A percentile compares a stretch with the other conserved stretches of the same genome.
phyloP scores from a whole-genome alignment of 2,797 vertebrate species.

The Sebastes nivosus region DNA sequence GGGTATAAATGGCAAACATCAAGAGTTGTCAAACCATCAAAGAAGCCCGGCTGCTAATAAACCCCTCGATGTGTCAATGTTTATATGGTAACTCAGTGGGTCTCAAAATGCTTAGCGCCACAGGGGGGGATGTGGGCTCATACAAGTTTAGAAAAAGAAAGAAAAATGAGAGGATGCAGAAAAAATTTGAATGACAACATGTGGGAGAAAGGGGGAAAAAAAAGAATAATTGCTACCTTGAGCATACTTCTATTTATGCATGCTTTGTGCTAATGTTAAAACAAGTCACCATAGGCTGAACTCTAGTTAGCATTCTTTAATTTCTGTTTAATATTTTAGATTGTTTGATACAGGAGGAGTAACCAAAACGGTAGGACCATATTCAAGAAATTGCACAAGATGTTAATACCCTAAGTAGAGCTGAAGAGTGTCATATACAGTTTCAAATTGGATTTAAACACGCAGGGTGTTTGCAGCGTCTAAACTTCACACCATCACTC shows the following conservation, averaged over 20 bases:
- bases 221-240: conserved; percentile 9
- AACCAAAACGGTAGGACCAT: not conserved
- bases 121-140: conserved; percentile 25
- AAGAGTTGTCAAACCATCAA: conserved; percentile 58
- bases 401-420: not conserved
- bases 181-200: conserved; percentile 8
- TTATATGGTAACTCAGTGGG: conserved; percentile 58
- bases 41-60: conserved; percentile 58
- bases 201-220: conserved; percentile 1
- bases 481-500: conserved; percentile 9
- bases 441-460: conserved; percentile 50
- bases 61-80: conserved; percentile 55
- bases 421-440: conserved; percentile 5
- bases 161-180: not conserved
- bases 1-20: conserved; percentile 65
- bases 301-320: not conserved
- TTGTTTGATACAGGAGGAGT: not conserved
- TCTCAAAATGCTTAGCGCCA: conserved; percentile 55
- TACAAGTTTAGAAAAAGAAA: not conserved
- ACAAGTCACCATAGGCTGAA: not conserved
- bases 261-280: conserved; percentile 9
- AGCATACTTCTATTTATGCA: conserved; percentile 22
- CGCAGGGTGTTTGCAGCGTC: conserved; percentile 16
- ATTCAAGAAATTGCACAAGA: conserved; percentile 12
- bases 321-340: conserved; percentile 18